Evolutionary conservation across 2,113 vertebrate genomes (phyloP).

Genomic region (Myocastor coypus): DNA sequence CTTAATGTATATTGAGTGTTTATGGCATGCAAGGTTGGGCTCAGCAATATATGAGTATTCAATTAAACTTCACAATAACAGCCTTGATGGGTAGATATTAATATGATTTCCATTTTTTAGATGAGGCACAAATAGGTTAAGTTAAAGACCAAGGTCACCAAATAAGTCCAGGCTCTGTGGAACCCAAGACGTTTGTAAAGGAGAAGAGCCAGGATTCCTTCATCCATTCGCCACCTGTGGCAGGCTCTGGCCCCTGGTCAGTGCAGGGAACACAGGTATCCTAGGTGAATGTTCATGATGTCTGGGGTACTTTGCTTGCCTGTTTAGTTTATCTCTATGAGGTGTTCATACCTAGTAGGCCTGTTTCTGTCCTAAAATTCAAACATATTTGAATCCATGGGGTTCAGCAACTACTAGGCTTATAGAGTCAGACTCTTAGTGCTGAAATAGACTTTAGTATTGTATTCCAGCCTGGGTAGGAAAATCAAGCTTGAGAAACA

Average conservation of each 20-base stretch:
- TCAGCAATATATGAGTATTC: not conserved
- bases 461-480: not conserved
- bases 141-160: not conserved
- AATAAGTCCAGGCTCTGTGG: not conserved
- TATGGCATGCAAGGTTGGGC: not conserved
- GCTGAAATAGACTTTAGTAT: not conserved
- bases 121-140: not conserved
- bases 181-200: not conserved
- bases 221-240: not conserved
- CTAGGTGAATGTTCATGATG: not conserved
- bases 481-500: constrained; percentile 28
- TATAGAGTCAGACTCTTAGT: not conserved
- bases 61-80: not conserved
- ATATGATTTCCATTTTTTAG: not conserved
- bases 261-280: not conserved
- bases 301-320: not conserved
- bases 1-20: not conserved
- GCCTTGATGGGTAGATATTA: too few species aligned
- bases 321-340: not conserved
- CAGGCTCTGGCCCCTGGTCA: not conserved
- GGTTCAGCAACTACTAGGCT: not conserved
- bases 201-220: not conserved
- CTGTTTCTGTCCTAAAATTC: not conserved
- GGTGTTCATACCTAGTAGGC: not conserved
- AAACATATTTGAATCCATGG: not conserved